Evolutionary conservation across 2,797 vertebrate genomes (phyloP).

Genomic region (Myiothlypis coronata): DNA sequence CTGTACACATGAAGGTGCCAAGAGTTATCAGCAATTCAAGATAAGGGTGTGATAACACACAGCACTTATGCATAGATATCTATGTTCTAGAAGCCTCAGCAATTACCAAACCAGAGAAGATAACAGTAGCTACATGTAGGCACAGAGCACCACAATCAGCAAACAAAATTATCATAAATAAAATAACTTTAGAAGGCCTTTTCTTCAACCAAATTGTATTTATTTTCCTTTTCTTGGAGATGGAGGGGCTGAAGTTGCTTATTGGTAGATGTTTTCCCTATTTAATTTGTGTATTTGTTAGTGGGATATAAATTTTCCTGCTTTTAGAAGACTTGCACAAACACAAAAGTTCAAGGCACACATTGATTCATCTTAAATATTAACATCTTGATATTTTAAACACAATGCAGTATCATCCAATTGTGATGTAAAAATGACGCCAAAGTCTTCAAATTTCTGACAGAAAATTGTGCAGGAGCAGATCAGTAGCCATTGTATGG

Average conservation of each 20-base stretch:
- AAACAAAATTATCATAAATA: rapidly evolving
- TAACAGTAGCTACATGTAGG: not conserved
- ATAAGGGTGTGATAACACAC: not conserved
- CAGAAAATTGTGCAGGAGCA: not conserved
- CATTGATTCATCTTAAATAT: not conserved
- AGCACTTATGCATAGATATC: not conserved
- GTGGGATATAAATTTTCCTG: not conserved
- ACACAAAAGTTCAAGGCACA: not conserved
- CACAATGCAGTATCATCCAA: not conserved
- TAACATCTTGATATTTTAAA: not conserved
- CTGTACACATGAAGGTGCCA: not conserved
- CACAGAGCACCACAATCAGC: not conserved
- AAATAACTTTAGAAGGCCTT: not conserved
- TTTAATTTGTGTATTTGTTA: not conserved
- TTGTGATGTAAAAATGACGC: not conserved
- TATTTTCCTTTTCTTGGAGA: not conserved
- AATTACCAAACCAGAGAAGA: not conserved
- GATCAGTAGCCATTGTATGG: not conserved
- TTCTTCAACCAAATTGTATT: not conserved
- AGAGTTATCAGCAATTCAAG: not conserved
- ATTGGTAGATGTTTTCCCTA: not conserved
- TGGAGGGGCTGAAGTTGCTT: not conserved
- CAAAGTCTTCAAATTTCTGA: not conserved
- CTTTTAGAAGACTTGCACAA: not conserved
- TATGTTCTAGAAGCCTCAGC: not conserved